These are phyloP conservation scores for Hydrocynus forskahlii DNA, from an alignment of 2,797 vertebrate genomes.

Conservation along the genomic window DNA sequence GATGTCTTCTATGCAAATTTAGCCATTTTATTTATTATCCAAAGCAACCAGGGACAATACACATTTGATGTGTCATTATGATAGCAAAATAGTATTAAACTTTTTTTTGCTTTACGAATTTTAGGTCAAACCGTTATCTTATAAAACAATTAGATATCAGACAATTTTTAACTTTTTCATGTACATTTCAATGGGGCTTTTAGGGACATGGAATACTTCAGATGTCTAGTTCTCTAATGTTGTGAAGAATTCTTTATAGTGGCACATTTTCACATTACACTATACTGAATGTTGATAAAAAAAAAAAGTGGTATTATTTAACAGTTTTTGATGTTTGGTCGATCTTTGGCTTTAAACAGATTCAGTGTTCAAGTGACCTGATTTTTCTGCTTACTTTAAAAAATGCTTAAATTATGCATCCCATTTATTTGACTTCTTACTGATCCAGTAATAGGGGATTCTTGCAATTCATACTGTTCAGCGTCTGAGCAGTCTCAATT, in stretches of 20 bases:
- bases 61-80: no score
- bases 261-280: no score
- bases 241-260: no score
- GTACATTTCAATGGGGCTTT: not conserved
- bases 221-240: not conserved
- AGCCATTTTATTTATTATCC: not conserved
- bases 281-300: no score
- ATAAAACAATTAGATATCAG: not conserved
- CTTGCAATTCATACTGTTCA: not conserved
- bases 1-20: not conserved
- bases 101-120: no score
- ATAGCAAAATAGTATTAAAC: not conserved
- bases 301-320: no score
- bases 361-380: not conserved
- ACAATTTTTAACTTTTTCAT: not conserved
- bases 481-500: not conserved
- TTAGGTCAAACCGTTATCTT: not conserved
- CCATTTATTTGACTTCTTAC: not conserved
- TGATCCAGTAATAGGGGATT: not conserved
- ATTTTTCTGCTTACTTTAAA: not conserved
- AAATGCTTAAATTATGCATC: not conserved
- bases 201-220: not conserved
- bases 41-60: not conserved
- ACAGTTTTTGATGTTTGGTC: not conserved
- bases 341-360: not conserved